Evolutionary conservation across 2,113 vertebrate genomes (phyloP).

Genomic region (Prinia subflava): DNA sequence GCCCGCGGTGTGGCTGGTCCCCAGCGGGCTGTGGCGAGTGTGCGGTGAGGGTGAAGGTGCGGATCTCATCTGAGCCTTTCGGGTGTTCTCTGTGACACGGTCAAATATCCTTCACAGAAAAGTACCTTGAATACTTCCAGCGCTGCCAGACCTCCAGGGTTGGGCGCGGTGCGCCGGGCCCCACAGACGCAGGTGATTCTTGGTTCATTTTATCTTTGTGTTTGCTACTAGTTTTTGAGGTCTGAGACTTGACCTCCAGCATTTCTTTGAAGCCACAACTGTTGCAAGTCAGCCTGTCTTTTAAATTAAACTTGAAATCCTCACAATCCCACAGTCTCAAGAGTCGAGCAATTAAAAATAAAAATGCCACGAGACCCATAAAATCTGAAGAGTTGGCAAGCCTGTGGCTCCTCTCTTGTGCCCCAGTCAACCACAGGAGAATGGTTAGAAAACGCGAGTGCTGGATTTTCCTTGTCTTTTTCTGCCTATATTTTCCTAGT

Average conservation of each 20-base stretch:
- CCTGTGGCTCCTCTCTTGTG: background rate
- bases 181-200: background rate
- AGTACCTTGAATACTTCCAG: too few relatives aligned
- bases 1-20: background rate
- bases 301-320: conserved; percentile 3
- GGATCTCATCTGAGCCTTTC: rapidly evolving
- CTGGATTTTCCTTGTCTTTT: background rate
- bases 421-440: background rate
- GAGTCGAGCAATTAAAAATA: background rate
- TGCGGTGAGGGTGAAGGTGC: background rate
- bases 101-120: background rate
- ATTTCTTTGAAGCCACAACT: conserved; percentile 26
- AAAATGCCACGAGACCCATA: background rate
- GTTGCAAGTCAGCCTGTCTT: background rate
- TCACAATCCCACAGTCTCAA: conserved; percentile 10
- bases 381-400: background rate
- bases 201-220: background rate
- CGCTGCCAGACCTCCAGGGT: background rate
- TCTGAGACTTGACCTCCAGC: background rate
- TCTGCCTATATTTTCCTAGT: background rate
- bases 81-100: background rate
- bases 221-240: background rate
- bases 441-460: background rate
- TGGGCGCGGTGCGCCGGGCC: background rate
- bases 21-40: rapidly evolving